A percentile compares a stretch with the other conserved stretches of the same genome.
Conservation (phyloP, 2,797 vertebrate genomes). For the Phalloptychus januarius region DNA sequence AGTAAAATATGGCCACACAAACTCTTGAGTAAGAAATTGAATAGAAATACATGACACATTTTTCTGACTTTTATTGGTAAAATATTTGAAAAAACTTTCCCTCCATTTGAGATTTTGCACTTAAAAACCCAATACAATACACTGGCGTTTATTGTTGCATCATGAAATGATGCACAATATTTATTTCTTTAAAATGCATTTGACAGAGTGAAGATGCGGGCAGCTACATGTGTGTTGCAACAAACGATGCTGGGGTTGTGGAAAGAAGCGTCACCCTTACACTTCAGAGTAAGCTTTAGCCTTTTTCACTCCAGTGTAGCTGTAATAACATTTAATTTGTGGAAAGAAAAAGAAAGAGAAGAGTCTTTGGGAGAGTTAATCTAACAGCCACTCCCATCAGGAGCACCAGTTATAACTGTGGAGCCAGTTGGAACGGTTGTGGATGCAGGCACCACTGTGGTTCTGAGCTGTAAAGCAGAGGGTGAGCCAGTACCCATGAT, state of each 20-base stretch:
- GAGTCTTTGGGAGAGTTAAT: background rate
- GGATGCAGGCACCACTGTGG: slow-evolving; percentile 84
- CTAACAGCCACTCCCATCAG: slow-evolving; percentile 67
- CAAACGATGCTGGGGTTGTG: slow-evolving; percentile 91
- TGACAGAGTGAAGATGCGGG: slow-evolving; percentile 92
- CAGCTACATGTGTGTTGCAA: slow-evolving; percentile 92
- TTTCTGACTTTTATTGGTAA: background rate
- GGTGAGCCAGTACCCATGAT: slow-evolving; percentile 88
- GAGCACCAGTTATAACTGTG: slow-evolving; percentile 84
- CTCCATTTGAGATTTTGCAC: background rate
- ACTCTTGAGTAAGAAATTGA: background rate
- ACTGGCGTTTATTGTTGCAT: background rate
- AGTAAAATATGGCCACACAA: background rate
- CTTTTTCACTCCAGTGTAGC: background rate
- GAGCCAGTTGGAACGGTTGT: slow-evolving; percentile 85
- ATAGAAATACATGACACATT: background rate
- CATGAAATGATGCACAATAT: background rate
- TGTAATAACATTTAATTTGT: background rate
- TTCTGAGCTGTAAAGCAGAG: slow-evolving; percentile 89
- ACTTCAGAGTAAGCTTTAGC: slow-evolving; percentile 87
- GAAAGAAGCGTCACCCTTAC: slow-evolving; percentile 89
- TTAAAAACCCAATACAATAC: background rate
- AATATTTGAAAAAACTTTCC: background rate
- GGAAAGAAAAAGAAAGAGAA: background rate
- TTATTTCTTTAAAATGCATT: background rate